Evolutionary conservation across 2,797 vertebrate genomes (phyloP).

Genomic region (Clamator glandarius): DNA sequence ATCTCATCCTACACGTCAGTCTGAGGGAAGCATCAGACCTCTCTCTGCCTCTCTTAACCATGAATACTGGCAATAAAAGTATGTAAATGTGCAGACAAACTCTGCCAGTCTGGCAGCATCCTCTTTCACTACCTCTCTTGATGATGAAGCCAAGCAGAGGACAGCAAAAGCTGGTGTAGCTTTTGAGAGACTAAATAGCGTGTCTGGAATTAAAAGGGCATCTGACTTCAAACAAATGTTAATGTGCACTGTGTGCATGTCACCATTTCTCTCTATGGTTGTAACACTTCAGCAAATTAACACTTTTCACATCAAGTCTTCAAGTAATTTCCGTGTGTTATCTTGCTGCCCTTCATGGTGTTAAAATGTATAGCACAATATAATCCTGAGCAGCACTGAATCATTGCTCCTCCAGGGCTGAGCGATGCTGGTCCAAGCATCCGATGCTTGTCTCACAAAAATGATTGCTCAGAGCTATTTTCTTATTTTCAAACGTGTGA

Average conservation of each 20-base stretch:
- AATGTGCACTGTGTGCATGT: not conserved
- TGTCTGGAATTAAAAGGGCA: not conserved
- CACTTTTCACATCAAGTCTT: not conserved
- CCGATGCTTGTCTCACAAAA: conserved; percentile 21
- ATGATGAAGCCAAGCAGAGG: not conserved
- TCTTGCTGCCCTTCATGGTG: not conserved
- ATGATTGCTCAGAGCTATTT: conserved; percentile 24
- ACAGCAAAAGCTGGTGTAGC: not conserved
- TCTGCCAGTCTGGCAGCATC: not conserved
- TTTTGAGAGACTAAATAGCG: not conserved
- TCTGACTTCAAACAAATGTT: not conserved
- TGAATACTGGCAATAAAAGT: rapidly evolving
- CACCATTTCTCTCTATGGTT: not conserved
- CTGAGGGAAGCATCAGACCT: rapidly evolving
- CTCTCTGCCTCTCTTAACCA: not conserved
- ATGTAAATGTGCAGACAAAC: not conserved
- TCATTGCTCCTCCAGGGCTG: not conserved
- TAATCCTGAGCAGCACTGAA: not conserved
- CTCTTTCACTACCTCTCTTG: not conserved
- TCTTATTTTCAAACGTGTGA: conserved; percentile 25
- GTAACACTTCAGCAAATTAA: not conserved
- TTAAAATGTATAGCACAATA: not conserved
- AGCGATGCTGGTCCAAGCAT: not conserved
- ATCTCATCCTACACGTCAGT: not conserved
- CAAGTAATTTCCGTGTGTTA: not conserved